Evolutionary conservation across 2,888 invertebrate species (phyloP).

Genomic region (Lochmaea crataegi): DNA sequence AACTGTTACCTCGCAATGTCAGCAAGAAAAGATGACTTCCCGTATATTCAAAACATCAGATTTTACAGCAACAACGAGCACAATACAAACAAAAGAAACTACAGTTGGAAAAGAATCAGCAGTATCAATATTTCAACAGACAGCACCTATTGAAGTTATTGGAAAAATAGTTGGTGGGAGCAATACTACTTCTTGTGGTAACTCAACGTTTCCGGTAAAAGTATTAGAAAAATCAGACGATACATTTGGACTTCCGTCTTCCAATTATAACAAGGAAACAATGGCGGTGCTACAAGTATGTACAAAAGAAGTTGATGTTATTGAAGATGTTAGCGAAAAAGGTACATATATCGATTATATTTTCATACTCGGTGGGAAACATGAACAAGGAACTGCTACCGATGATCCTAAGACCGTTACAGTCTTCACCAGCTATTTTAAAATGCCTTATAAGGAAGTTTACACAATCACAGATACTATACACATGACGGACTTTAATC

Average conservation of each 20-base stretch:
- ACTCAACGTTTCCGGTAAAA: not conserved
- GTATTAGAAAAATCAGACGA: not conserved
- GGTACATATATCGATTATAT: not conserved
- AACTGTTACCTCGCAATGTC: not conserved
- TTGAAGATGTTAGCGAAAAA: constrained; percentile 3
- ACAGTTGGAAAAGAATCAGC: not conserved
- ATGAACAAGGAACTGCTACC: not conserved
- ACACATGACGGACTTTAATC: not conserved
- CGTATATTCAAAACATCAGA: not conserved
- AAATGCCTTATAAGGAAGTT: not conserved
- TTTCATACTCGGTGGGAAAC: not conserved
- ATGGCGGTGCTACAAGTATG: not conserved
- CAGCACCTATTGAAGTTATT: not conserved
- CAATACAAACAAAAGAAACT: not conserved
- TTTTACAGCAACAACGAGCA: not conserved
- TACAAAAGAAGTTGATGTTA: not conserved
- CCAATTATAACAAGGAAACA: not conserved
- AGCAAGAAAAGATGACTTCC: not conserved
- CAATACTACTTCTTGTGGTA: not conserved
- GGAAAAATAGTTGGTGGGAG: not conserved
- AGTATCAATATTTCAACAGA: not conserved
- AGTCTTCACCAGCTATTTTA: not conserved
- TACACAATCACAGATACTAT: not conserved
- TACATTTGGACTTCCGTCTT: not conserved
- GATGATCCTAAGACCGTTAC: not conserved